phyloP scores from a whole-genome alignment of 2,797 vertebrate species.

The Rhinoraja longicauda region DNA sequence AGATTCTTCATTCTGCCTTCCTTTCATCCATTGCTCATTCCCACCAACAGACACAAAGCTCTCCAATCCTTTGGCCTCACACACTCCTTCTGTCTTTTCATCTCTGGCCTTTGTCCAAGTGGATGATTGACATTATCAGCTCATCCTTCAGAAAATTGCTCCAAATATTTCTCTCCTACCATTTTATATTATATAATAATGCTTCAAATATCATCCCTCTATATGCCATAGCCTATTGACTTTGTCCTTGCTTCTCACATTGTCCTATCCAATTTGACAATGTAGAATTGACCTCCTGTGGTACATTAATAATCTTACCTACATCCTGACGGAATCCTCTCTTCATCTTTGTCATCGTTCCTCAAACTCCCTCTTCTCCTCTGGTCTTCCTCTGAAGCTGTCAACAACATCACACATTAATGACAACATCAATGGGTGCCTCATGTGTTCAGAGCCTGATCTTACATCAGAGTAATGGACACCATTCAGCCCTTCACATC shows the following conservation, averaged over 20 bases:
- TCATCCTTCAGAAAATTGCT: slow-evolving; percentile 13
- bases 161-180: neutral
- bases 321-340: neutral
- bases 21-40: neutral
- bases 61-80: no score
- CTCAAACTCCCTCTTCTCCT: neutral
- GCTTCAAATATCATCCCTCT: neutral
- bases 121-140: neutral
- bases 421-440: neutral
- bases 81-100: no score
- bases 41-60: neutral
- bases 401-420: neutral
- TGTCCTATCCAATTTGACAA: neutral
- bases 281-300: neutral
- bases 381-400: neutral
- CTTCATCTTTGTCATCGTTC: neutral
- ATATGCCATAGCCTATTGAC: neutral
- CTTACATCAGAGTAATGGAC: neutral
- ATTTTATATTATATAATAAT: neutral
- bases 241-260: neutral
- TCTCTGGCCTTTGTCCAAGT: no score
- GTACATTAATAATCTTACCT: neutral
- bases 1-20: neutral
- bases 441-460: neutral
- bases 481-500: neutral